These are phyloP conservation scores for Pardosa pseudoannulata DNA, from an alignment of 2,888 invertebrate species.

Conservation along the genomic window DNA sequence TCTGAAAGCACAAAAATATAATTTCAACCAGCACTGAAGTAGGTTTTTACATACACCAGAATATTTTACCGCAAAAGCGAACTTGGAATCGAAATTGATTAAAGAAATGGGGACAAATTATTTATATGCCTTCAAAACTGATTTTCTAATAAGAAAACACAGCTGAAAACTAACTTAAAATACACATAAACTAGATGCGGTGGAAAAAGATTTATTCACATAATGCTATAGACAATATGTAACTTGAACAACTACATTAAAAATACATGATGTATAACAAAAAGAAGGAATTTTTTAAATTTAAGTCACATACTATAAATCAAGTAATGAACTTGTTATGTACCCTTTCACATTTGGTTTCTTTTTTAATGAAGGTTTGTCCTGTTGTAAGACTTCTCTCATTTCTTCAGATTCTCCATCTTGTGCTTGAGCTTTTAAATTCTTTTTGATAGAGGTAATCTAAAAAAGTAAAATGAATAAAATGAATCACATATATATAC, in stretches of 20 bases:
- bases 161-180: too few species aligned
- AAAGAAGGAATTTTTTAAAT: too few species aligned
- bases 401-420: slow-evolving; percentile 87
- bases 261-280: too few species aligned
- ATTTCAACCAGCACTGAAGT: slow-evolving; percentile 22
- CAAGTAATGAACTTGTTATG: not conserved
- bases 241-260: too few species aligned
- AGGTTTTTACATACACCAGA: not conserved
- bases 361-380: slow-evolving; percentile 69
- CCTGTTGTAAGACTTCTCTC: slow-evolving; percentile 56
- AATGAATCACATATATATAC: too few species aligned
- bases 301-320: not conserved
- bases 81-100: not conserved
- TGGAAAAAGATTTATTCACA: too few species aligned
- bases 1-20: slow-evolving; percentile 67
- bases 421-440: slow-evolving; percentile 85
- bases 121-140: too few species aligned
- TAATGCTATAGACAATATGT: too few species aligned
- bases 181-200: too few species aligned
- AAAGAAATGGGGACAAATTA: too few species aligned
- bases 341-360: slow-evolving; percentile 58
- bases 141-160: too few species aligned
- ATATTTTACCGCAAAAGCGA: not conserved
- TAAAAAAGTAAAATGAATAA: slow-evolving; percentile 78
- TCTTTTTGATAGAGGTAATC: slow-evolving; percentile 92